Evolutionary conservation across 2,888 invertebrate genomes (phyloP).

Genomic region (Tetranychus piercei): DNA sequence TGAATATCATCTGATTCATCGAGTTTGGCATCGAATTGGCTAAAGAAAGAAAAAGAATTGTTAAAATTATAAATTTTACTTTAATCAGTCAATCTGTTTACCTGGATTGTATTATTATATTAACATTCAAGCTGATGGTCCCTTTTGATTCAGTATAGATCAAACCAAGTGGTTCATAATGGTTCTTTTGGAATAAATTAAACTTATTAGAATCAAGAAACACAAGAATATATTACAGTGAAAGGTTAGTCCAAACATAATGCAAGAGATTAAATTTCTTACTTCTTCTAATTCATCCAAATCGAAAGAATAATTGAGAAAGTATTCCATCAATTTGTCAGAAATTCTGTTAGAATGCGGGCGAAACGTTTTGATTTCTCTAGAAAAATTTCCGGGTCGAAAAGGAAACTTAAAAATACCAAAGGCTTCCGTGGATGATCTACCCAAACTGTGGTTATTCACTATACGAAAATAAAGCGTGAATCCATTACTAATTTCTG

Average conservation of each 20-base stretch:
- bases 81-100: background rate
- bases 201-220: no score
- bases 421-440: background rate
- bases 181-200: background rate
- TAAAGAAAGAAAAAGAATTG: background rate
- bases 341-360: background rate
- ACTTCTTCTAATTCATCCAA: background rate
- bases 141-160: conserved; percentile 3
- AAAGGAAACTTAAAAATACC: background rate
- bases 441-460: background rate
- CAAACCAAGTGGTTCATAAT: background rate
- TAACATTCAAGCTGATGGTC: background rate
- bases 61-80: background rate
- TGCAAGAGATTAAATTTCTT: background rate
- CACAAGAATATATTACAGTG: no score
- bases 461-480: background rate
- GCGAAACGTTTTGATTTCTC: background rate
- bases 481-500: background rate
- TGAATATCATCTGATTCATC: background rate
- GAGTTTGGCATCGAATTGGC: background rate
- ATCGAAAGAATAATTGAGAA: conserved; percentile 5
- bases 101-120: background rate
- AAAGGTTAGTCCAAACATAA: background rate
- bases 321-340: background rate
- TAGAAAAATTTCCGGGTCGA: background rate